Evolutionary conservation across 2,797 vertebrate genomes (phyloP), one percentile per base, ranked within the genome.

Genomic region (Buceros bicornis): DNA sequence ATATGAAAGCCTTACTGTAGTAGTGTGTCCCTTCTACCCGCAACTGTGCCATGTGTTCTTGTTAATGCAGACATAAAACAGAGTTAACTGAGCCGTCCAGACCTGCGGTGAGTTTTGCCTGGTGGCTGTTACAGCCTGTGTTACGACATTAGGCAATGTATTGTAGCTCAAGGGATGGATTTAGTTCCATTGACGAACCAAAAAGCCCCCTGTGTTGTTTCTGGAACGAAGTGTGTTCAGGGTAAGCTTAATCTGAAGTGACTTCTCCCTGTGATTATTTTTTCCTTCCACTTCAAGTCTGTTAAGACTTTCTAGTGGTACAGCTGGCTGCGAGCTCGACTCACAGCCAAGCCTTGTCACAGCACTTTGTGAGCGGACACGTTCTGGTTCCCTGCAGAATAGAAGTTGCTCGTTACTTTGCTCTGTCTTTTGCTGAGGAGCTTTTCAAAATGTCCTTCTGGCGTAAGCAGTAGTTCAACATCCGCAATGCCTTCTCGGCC

Each of bases 391-490:
- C 42, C 53, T 88, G 61, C 53, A 71, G 62, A 72, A 54, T 29
- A 56, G 81, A 24, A 17, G 42, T 67, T 87, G 67, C 69, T 72
- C 2, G 1, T 56, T 50, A 37, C n/a, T 82, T 87, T 64, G 61
- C 58, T 58, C 79, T 83, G 5, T 71, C 79, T 86, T 66, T 64
- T 57, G 35, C 69, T 70, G 89, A 89, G 78, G 70, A 77, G 87
- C 80, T 93, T 91, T 82, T 81, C 70, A 83, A 40, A 64, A 65
- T 29, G 67, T 60, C 13, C 53, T 60, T 82, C 85, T 91, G 90
- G 87, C 61, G 5, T 71, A n/a, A 65, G 78, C 51, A 69, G 2
- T 37, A 11, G 61, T 71, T 91, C 87, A 69, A 82, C 54, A 86
- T 94, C 88, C 29, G 7, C 33, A 78, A 47, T 57, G 78, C 80